Base-by-base conservation (phyloP, 2,888 invertebrate genomes). In the Calameuta idolon region DNA sequence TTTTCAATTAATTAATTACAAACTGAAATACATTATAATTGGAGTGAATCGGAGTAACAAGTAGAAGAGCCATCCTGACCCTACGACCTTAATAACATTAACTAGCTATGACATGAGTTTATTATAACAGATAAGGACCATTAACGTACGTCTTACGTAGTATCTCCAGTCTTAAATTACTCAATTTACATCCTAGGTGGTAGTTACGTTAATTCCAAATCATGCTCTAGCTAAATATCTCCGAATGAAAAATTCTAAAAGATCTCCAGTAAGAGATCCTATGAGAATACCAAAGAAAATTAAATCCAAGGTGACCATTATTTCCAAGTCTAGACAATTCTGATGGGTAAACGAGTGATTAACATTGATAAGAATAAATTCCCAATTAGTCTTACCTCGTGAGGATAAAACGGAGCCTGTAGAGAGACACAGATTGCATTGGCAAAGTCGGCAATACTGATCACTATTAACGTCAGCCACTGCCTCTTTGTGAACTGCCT, bases 371-470 rank as follows among this genome's bases (percentile, higher is more conserved):
- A 55, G 9, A 5, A 55, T 23, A 55, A 23, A 55, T 55, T 23
- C 9, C 5, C 1, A 55, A 23, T 55, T 80, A 89, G 33, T 86
- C 94, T 93, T 92, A 96, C 96, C 94, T 97, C 97, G 87, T 94
- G 93, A 0, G 97, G 97, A 90, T 97, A 97, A 91, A 97, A 97
- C 0, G 97, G 97, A 2, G 97, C 97, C 89, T 97, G 97, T 2
- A 97, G 91, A 0, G 97, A 96, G 1, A 97, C 96, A 91, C 96
- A 96, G 81, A 97, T 94, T 3, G 97, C 97, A 89, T 96, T 96
- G 87, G 96, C 96, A 91, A 97, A 96, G 92, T 97, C 96, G 30
- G 96, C 96, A 81, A 96, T 94, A 37, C 96, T 95, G 89, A 97
- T 96, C 75, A 96, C 95, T 69, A 96, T 92, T 73, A 97, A 93